phyloP scores from a whole-genome alignment of 2,797 vertebrate genomes.

The Crypturellus tataupa region DNA sequence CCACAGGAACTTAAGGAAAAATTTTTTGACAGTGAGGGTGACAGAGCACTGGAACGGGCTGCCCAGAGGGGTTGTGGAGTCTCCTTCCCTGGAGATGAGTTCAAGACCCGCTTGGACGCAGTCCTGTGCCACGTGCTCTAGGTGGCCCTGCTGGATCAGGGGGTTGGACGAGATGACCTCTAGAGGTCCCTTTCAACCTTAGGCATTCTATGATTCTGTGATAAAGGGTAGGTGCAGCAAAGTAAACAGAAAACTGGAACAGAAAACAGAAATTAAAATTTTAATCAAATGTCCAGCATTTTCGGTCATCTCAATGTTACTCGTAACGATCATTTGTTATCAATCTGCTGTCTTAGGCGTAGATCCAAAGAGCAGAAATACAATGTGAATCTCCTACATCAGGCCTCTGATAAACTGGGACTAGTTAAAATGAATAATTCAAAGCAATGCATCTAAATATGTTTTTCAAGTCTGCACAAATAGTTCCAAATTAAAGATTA shows the following conservation, averaged over 20 bases:
- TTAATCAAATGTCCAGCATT: not conserved
- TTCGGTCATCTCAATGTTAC: not conserved
- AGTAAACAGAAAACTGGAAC: not conserved
- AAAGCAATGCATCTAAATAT: not conserved
- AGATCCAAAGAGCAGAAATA: not conserved
- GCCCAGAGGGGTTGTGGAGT: no score
- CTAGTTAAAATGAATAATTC: conserved; percentile 13
- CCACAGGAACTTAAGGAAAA: no score
- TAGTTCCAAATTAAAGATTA: not conserved
- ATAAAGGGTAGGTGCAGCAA: not conserved
- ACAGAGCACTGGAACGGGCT: no score
- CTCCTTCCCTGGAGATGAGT: no score
- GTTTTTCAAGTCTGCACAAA: not conserved
- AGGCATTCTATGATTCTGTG: no score
- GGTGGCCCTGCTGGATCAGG: no score
- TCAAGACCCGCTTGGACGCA: no score
- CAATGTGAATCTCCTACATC: not conserved
- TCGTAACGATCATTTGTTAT: not conserved
- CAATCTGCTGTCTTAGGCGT: not conserved
- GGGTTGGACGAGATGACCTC: no score
- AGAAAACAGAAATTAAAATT: not conserved
- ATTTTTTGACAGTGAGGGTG: no score
- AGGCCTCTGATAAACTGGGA: not conserved
- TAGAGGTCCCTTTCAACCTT: no score
- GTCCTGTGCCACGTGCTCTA: no score